A percentile compares a stretch with the other conserved stretches of the same genome.
Evolutionary conservation across 2,888 invertebrate species (phyloP).

Genomic region (Mimas tiliae): DNA sequence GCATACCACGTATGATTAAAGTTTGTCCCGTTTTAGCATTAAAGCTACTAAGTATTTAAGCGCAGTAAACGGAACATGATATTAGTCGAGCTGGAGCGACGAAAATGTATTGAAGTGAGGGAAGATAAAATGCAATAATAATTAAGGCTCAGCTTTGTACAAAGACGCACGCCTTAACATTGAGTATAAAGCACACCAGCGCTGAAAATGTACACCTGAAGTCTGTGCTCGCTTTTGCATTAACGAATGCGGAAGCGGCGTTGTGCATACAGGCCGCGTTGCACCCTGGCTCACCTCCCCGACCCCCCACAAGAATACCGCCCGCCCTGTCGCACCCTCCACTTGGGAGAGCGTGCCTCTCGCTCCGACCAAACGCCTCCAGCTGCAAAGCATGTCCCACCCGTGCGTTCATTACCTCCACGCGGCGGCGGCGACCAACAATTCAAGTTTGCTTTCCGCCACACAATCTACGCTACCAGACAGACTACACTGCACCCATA

Average conservation of each 20-base stretch:
- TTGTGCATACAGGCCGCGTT: slow-evolving; percentile 82
- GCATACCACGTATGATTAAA: background rate
- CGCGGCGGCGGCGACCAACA: slow-evolving; percentile 74
- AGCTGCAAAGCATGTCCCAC: slow-evolving; percentile 77
- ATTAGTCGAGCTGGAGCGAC: slow-evolving; percentile 34
- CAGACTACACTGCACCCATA: slow-evolving; percentile 73
- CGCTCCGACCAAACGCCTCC: slow-evolving; percentile 77
- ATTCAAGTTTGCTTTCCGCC: slow-evolving; percentile 84
- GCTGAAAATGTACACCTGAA: slow-evolving; percentile 84
- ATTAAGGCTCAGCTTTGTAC: slow-evolving; percentile 76
- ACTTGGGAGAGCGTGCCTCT: slow-evolving; percentile 57
- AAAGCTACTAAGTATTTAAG: background rate
- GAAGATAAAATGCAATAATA: slow-evolving; percentile 79
- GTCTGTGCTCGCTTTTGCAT: slow-evolving; percentile 83
- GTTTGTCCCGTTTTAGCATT: background rate
- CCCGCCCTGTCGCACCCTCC: slow-evolving; percentile 45
- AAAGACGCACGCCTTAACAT: slow-evolving; percentile 80
- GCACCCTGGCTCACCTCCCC: slow-evolving; percentile 53
- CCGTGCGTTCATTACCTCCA: slow-evolving; percentile 83
- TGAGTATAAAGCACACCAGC: slow-evolving; percentile 80
- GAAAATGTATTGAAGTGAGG: slow-evolving; percentile 55
- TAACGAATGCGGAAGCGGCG: slow-evolving; percentile 84
- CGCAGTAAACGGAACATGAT: slow-evolving; percentile 9
- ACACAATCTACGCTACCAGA: slow-evolving; percentile 81
- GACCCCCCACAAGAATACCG: slow-evolving; percentile 46